Evolutionary conservation across 1,140 invertebrate species (phyloP).

Genomic region (Temnothorax longispinosus): DNA sequence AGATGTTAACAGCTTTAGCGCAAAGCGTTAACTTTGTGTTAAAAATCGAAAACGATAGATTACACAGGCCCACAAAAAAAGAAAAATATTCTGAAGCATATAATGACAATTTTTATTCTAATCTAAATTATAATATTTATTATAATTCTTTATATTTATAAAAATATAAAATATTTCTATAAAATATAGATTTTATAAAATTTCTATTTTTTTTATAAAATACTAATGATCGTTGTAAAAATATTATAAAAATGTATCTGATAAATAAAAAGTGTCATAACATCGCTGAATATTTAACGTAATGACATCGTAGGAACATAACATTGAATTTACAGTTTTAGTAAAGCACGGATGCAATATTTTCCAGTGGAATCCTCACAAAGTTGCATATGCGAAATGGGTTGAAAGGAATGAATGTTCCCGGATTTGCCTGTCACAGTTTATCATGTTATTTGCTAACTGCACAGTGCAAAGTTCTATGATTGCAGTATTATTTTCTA

Average conservation of each 20-base stretch:
- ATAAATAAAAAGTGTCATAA: neutral
- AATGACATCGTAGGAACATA: neutral
- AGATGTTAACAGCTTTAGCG: neutral
- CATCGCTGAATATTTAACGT: neutral
- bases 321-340: constrained; percentile 8
- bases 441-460: constrained; percentile 4
- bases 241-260: neutral
- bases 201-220: neutral
- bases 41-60: neutral
- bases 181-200: neutral
- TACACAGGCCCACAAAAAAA: no score
- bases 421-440: neutral
- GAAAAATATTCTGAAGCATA: neutral
- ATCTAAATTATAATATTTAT: neutral
- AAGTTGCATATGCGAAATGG: constrained; percentile 1
- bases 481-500: constrained; percentile 2
- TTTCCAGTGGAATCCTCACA: neutral
- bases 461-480: neutral
- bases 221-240: neutral
- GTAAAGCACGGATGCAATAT: constrained; percentile 11
- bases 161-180: neutral
- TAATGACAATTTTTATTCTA: neutral
- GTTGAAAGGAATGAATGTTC: constrained; percentile 22
- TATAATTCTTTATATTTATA: neutral
- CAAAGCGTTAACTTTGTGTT: neutral